phyloP scores from a whole-genome alignment of 1,140 invertebrate species.

The Calephelis virginiensis region DNA sequence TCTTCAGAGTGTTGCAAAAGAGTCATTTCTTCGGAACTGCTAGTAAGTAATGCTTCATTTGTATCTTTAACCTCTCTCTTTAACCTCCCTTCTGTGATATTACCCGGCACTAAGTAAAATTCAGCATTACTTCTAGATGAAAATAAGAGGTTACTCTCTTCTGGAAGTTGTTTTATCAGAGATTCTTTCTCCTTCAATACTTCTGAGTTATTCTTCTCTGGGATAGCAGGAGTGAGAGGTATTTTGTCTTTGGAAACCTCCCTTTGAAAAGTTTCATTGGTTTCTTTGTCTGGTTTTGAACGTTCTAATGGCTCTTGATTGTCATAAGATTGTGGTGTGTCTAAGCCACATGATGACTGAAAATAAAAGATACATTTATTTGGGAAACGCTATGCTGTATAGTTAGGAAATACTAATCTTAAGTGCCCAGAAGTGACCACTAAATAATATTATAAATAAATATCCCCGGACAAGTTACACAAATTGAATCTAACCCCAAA shows the following conservation, averaged over 20 bases:
- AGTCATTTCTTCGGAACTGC: constrained; percentile 55
- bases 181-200: constrained; percentile 48
- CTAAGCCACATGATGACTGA: constrained; percentile 60
- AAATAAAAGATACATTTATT: constrained; percentile 20
- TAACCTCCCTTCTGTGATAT: constrained; percentile 45
- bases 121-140: constrained; percentile 32
- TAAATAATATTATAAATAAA: too few relatives aligned
- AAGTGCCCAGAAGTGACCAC: too few relatives aligned
- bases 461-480: too few relatives aligned
- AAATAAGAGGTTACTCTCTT: constrained; percentile 29
- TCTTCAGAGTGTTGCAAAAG: constrained; percentile 45
- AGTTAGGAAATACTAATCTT: too few relatives aligned
- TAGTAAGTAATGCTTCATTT: constrained; percentile 43
- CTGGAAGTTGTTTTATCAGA: constrained; percentile 40
- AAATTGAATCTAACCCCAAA: too few relatives aligned
- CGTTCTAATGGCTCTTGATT: constrained; percentile 62
- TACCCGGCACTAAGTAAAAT: constrained; percentile 49
- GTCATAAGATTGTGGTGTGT: constrained; percentile 60
- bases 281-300: constrained; percentile 53
- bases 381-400: too few relatives aligned
- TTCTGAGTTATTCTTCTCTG: constrained; percentile 51
- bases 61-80: constrained; percentile 48
- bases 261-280: constrained; percentile 57
- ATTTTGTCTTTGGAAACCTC: constrained; percentile 52
- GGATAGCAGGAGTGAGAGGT: constrained; percentile 46